Conservation (phyloP, 2,113 vertebrate species). For the Gavia stellata region DNA sequence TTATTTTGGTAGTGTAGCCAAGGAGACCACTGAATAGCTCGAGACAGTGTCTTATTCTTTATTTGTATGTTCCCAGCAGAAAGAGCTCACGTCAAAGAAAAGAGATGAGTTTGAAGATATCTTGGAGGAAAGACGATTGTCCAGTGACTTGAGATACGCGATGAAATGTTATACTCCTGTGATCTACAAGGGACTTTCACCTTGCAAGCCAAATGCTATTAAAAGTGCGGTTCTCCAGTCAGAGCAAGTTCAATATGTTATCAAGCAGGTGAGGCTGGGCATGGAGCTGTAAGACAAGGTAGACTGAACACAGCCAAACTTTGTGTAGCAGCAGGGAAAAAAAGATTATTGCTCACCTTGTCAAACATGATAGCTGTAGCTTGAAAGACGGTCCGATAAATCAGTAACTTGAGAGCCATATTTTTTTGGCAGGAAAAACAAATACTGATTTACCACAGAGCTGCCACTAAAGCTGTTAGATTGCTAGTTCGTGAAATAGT, state of each 20-base stretch:
- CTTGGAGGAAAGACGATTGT: constrained; percentile 86
- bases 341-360: neutral
- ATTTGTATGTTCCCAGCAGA: constrained; percentile 68
- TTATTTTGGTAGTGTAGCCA: neutral
- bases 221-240: constrained; percentile 85
- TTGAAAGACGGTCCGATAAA: neutral
- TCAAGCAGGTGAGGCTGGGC: constrained; percentile 79
- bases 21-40: neutral
- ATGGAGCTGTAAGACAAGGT: neutral
- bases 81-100: constrained; percentile 83
- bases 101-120: constrained; percentile 94
- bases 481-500: neutral
- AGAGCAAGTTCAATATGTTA: constrained; percentile 83
- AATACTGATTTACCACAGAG: neutral
- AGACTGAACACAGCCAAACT: neutral
- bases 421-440: neutral
- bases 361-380: neutral
- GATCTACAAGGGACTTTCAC: constrained; percentile 83
- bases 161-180: constrained; percentile 87
- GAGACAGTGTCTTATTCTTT: neutral
- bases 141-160: constrained; percentile 91
- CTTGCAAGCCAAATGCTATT: constrained; percentile 79
- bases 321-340: neutral
- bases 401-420: neutral
- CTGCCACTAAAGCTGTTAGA: neutral